Percentiles rank a stretch among this genome's conserved stretches.
Conservation (phyloP, 2,797 vertebrate species). For the Furcifer pardalis region DNA sequence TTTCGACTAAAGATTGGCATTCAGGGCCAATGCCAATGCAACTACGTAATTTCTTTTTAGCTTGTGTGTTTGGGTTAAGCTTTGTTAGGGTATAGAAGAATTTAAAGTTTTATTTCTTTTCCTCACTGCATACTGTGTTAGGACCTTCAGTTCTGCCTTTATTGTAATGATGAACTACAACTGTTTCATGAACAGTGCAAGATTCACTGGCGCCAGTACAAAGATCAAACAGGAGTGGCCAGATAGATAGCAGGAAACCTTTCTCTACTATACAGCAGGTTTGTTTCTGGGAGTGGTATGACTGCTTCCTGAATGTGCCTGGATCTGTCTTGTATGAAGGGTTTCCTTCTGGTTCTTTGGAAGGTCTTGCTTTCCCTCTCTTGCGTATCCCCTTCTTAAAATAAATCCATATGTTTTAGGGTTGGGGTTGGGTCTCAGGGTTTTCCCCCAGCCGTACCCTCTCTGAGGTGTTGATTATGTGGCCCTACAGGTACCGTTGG, state of each 20-base stretch:
- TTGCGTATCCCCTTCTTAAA: no score
- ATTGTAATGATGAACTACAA: neutral
- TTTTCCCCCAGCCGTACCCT: no score
- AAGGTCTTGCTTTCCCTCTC: no score
- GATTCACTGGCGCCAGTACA: neutral
- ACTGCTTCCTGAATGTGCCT: neutral
- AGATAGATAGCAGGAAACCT: neutral
- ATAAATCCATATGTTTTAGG: no score
- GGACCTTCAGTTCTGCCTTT: neutral
- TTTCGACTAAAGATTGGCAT: neutral
- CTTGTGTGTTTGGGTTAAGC: neutral
- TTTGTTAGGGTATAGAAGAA: neutral
- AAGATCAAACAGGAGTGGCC: neutral
- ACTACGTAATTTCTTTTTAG: neutral
- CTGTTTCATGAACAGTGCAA: neutral
- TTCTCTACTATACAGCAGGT: neutral
- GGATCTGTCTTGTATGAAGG: neutral
- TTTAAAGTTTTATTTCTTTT: neutral
- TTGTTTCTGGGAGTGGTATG: neutral
- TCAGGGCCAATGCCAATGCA: neutral
- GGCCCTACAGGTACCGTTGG: no score
- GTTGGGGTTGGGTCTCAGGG: no score
- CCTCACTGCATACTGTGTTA: neutral
- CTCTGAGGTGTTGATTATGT: no score
- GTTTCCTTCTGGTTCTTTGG: neutral